Base-by-base conservation (phyloP, 2,113 vertebrate genomes). In the Ophiodon elongatus region DNA sequence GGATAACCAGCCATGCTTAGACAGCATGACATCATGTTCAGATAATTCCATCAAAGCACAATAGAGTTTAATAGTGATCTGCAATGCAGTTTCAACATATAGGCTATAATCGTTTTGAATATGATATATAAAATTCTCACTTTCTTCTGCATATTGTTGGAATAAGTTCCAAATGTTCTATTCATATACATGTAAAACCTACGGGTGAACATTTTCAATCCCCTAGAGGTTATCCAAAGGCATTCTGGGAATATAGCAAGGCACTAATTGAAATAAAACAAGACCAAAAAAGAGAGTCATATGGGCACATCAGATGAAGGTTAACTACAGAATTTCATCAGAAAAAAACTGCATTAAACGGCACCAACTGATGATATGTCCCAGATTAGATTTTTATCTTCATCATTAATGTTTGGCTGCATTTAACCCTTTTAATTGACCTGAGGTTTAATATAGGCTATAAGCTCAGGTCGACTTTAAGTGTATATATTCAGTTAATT, bases 21-120 rank as follows among this genome's bases (percentile, higher is more conserved):
- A 85, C 73, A 84, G 81, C 80, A 89, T 91, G 85, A 91, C 88
- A 88, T 90, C 88, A 92, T 79, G 29, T 76, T 56, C 17, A 67
- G 65, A 76, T 81, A 3, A 82, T 84, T 90, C 78, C 73, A 80
- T 52, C 71, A 39, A 27, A 57, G 39, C 64, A 80, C 10, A 67
- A 33, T 23, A 73, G n/a, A 63, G 33, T 72, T 76, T 66, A 39
- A 65, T 43, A 84, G 19, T n/a, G 2, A 66, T 66, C 64, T 43
- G 41, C 64, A 75, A 23, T 2, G 62, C 45, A 52, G 67, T 50
- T 76, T 82, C 54, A 86, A 72, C 2, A 33, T 1, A 23, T 3
- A 1, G 21, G 23, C n/a, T 56, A 43, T 43, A n/a, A 31, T 13
- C 0, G 15, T 33, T 25, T 37, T 14, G 15, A 39, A 65, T 23